Conservation (phyloP, 2,113 vertebrate genomes). For the Bos javanicus region DNA sequence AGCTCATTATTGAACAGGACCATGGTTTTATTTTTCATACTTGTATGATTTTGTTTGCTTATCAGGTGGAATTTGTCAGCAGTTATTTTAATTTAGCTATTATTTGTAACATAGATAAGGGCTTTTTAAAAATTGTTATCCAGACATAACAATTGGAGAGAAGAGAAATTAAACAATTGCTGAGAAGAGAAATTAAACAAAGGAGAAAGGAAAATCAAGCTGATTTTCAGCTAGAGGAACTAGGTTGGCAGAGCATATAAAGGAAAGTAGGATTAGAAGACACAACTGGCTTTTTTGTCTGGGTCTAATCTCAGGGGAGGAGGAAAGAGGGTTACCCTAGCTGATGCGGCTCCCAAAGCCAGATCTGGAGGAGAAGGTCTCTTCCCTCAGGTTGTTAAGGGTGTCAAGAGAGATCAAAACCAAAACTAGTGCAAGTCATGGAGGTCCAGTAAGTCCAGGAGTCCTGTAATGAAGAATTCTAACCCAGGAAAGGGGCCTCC, state of each 20-base stretch:
- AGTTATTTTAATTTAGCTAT: background rate
- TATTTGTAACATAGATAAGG: background rate
- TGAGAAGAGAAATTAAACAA: background rate
- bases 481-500: background rate
- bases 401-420: background rate
- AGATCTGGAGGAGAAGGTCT: background rate
- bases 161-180: background rate
- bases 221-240: background rate
- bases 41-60: background rate
- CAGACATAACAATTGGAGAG: background rate
- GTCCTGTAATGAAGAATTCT: background rate
- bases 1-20: background rate
- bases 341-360: background rate
- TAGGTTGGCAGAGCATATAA: background rate
- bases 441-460: background rate
- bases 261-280: background rate
- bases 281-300: background rate
- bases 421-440: background rate
- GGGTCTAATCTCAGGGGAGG: background rate
- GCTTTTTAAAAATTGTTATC: background rate
- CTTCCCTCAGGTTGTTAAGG: background rate
- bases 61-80: background rate
- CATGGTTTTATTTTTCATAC: background rate
- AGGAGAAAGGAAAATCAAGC: background rate
- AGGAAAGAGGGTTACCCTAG: background rate